Evolutionary conservation across 35 echinoderm and acorn worm species (phyloP).

Genomic region (Ophioderma brevispina): DNA sequence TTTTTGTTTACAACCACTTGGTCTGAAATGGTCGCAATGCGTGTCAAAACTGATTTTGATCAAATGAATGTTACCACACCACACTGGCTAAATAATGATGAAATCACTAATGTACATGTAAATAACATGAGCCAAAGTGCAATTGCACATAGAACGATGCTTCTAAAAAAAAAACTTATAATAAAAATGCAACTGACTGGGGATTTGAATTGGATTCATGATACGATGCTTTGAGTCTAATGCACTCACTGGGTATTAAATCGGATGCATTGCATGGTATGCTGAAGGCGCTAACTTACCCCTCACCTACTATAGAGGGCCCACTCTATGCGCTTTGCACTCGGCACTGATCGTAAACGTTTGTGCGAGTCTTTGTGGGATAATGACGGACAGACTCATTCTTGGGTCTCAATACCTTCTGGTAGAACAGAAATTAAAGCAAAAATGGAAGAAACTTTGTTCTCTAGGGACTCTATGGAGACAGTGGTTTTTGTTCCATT

Average conservation of each 20-base stretch:
- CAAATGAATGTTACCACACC: too few relatives aligned
- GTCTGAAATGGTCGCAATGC: too few relatives aligned
- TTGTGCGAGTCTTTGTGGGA: too few relatives aligned
- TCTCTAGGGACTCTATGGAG: slow-evolving; percentile 8
- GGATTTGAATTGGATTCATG: background rate
- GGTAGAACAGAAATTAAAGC: slow-evolving; percentile 14
- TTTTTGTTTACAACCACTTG: too few relatives aligned
- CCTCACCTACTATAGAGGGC: background rate
- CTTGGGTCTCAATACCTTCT: slow-evolving; percentile 7
- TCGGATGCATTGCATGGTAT: slow-evolving; percentile 1
- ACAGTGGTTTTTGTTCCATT: background rate
- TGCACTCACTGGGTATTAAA: slow-evolving; percentile 5
- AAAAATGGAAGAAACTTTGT: slow-evolving; percentile 6
- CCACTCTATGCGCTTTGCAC: background rate
- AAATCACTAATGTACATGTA: too few relatives aligned
- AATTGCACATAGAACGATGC: background rate
- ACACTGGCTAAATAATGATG: too few relatives aligned
- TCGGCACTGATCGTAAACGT: too few relatives aligned
- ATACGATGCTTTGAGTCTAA: slow-evolving; percentile 4
- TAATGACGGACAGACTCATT: background rate
- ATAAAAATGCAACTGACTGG: background rate
- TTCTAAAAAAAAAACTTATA: background rate
- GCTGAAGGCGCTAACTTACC: background rate
- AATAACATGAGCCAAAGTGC: background rate
- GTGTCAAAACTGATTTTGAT: too few relatives aligned